Evolutionary conservation across 2,888 invertebrate genomes (phyloP), one percentile per base, ranked within the genome.

Genomic region (Myopa testacea): DNA sequence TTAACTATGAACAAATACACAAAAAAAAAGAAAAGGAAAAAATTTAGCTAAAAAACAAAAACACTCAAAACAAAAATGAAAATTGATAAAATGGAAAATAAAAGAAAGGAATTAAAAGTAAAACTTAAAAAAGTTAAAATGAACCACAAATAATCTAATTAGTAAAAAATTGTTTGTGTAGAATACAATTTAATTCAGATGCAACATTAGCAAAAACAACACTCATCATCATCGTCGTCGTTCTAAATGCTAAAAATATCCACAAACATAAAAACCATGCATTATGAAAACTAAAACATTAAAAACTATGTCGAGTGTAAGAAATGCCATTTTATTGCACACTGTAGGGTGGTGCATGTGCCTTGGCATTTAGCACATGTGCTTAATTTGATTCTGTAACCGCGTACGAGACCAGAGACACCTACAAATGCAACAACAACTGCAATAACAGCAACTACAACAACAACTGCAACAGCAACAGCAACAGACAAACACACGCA

Each of bases 291-390:
- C 26, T 26, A 26, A 12, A 65, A 6, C 10, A 45, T 45, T 8
- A 45, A 45, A 65, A 65, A 65, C 65, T 65, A 65, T 38, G 10
- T 65, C 65, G 65, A 65, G 65, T 65, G 65, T 65, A 65, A 65
- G 38, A 38, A 65, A 65, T 65, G 65, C 3, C 38, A 26, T 65
- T 65, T 65, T 14, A 4, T 65, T 65, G 34, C 65, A 38, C 12
- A 38, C 14, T 65, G 65, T 38, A 55, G 38, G 26, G 65, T 38
- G 65, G 26, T 5, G 34, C 14, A 62, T 62, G 62, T 62, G 62
- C 62, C 34, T 26, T 34, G 62, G 62, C 62, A 62, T 62, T 62
- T 14, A 65, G 65, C 14, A 65, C 38, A 37, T 65, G 65, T 65
- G 38, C 65, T 65, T 38, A 65, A 65, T 65, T 65, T 34, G 65